A percentile compares a stretch with the other conserved stretches of the same genome.
Conservation (phyloP, 53 echinoderm and acorn worm genomes). For the Crossaster papposus region DNA sequence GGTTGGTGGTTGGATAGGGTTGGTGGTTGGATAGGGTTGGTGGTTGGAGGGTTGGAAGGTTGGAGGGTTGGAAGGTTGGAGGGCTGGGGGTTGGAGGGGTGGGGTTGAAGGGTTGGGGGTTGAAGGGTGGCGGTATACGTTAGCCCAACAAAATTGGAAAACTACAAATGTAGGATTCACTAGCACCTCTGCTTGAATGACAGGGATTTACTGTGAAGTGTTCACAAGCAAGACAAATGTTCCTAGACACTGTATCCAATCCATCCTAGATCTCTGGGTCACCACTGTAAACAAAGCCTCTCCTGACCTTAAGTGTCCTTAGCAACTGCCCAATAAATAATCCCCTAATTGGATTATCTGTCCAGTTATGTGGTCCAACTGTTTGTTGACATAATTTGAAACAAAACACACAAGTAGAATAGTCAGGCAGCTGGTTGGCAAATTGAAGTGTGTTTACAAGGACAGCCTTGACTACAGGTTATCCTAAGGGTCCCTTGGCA, state of each 20-base stretch:
- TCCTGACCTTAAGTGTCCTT: slow-evolving; percentile 21
- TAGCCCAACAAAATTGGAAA: no score
- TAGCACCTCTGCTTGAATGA: not conserved
- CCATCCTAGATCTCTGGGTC: not conserved
- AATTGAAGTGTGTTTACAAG: not conserved
- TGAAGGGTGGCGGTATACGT: no score
- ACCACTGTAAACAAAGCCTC: slow-evolving; percentile 22
- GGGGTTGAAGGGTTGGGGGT: no score
- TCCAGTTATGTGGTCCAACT: not conserved
- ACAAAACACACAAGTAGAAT: slow-evolving; percentile 2
- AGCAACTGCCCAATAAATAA: slow-evolving; percentile 33
- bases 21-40: no score
- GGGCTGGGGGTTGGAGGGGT: no score
- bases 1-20: no score
- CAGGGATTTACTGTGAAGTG: not conserved
- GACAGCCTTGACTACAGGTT: not conserved
- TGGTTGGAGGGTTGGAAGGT: no score
- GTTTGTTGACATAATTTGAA: slow-evolving; percentile 34
- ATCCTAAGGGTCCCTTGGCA: not conserved
- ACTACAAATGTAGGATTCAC: no score
- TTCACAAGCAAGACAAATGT: slow-evolving; percentile 1
- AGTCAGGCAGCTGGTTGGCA: not conserved
- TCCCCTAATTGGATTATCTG: slow-evolving; percentile 41
- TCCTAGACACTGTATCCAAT: not conserved
- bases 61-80: no score